Conservation (phyloP, 2,113 vertebrate species). For the Fulica atra region DNA sequence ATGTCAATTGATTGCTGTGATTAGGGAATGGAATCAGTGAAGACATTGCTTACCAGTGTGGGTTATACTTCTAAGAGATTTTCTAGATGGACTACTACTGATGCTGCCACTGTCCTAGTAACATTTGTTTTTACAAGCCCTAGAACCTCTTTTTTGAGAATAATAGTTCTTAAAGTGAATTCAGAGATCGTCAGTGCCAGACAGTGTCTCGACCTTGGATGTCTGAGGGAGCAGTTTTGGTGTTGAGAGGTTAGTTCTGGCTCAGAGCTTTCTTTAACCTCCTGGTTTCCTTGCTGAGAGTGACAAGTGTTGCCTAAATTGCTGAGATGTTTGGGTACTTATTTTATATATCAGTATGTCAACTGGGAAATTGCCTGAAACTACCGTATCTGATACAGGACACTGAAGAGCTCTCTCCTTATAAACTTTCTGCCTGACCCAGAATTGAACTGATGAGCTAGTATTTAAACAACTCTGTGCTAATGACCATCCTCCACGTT, state of each 20-base stretch:
- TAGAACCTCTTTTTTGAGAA: not conserved
- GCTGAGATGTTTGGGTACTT: not conserved
- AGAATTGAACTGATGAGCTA: not conserved
- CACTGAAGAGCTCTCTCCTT: not conserved
- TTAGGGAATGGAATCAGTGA: not conserved
- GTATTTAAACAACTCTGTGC: not conserved
- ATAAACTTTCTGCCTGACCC: not conserved
- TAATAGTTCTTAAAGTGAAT: not conserved
- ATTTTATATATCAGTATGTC: not conserved
- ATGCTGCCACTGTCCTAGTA: not conserved
- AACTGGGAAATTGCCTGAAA: not conserved
- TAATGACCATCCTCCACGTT: not conserved
- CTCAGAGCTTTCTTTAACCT: not conserved
- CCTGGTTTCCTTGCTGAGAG: not conserved
- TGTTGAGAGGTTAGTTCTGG: not conserved
- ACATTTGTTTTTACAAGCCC: not conserved
- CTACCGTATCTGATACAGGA: fast-evolving
- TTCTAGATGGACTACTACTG: not conserved
- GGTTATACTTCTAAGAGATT: not conserved
- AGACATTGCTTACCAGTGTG: not conserved
- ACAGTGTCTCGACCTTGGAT: not conserved
- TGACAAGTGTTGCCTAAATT: not conserved
- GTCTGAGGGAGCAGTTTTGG: not conserved
- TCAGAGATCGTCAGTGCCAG: too few species aligned
- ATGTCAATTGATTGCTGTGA: not conserved